Base-by-base conservation (phyloP, 2,113 vertebrate species). In the Mirounga angustirostris region DNA sequence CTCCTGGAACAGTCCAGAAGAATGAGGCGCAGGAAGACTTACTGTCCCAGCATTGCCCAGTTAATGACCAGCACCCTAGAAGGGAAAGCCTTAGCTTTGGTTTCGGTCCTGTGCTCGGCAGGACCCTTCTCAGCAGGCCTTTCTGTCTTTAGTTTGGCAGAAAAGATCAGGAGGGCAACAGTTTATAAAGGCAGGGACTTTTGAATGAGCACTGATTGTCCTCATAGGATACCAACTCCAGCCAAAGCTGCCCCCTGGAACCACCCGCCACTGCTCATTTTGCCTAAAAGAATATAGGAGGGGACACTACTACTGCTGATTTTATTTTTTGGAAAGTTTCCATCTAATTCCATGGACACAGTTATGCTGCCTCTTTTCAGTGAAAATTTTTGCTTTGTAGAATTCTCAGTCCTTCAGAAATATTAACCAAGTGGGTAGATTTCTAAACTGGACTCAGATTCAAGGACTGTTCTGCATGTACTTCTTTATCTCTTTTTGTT, bases 361-460 rank as follows among this genome's bases (percentile, higher is more conserved):
- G n/a, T 58, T 54, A 1, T 14, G 58, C 59, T 40, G 36, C 7
- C 65, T 96, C 33, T 89, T 91, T 82, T 91, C 24, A 54, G 1
- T 10, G n/a, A 88, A 71, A 46, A 30, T 16, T 14, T 88, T 36
- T 89, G 43, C 71, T 83, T 71, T 33, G 54, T 83, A 84, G 93
- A 78, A 36, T 63, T 24, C 56, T 36, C 16, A 3, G 65, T 90
- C 80, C 58, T 97, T 93, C 59, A 67, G 78, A 95, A 96, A 65
- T 58, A 59, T 0, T 56, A 61, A 67, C 54, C 71, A 79, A 67
- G 54, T 15, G 12, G 28, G 21, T 28, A 30, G 5, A 43, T 86
- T 94, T 82, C 59, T 73, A 76, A 92, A 74, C 22, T n/a, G 21
- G 9, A 80, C 46, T 78, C 50, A 67, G 40, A 61, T n/a, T 30